Evolutionary conservation across 2,888 invertebrate genomes (phyloP).

Genomic region (Fragum whitleyi): DNA sequence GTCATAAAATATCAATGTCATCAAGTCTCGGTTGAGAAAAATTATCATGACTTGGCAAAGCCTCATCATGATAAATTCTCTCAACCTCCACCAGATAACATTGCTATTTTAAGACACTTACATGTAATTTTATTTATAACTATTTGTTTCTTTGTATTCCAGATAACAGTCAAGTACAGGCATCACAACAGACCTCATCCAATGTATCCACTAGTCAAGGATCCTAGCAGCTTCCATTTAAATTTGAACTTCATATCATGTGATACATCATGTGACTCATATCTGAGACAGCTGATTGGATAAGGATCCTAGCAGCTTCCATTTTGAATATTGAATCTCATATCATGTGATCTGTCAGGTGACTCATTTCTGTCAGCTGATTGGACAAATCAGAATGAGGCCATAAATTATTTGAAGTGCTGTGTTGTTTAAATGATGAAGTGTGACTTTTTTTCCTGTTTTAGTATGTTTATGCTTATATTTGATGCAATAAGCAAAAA

Average conservation of each 20-base stretch:
- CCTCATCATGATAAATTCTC: too few relatives aligned
- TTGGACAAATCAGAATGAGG: conserved; percentile 17
- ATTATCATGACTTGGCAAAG: too few relatives aligned
- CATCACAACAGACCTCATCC: conserved; percentile 14
- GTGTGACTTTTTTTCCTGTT: not conserved
- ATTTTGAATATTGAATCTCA: not conserved
- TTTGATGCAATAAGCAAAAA: too few relatives aligned
- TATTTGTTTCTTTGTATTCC: too few relatives aligned
- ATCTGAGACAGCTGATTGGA: conserved; percentile 17
- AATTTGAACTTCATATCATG: conserved; percentile 18
- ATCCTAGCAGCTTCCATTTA: conserved; percentile 47
- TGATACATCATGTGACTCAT: conserved; percentile 30
- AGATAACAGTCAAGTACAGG: conserved; percentile 25
- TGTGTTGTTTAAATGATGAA: conserved; percentile 1
- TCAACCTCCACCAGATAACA: too few relatives aligned
- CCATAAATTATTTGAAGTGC: conserved; percentile 6
- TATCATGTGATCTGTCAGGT: conserved; percentile 1
- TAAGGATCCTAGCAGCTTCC: conserved; percentile 55
- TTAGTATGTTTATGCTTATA: too few relatives aligned
- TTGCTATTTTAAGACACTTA: too few relatives aligned
- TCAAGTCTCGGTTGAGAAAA: too few relatives aligned
- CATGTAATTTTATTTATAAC: too few relatives aligned
- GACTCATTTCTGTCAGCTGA: conserved; percentile 8
- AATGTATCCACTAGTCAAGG: conserved; percentile 44
- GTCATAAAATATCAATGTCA: too few relatives aligned